A percentile compares a stretch with the other conserved stretches of the same genome.
phyloP scores from a whole-genome alignment of 1,140 invertebrate genomes.

The Drosophila eugracilis region DNA sequence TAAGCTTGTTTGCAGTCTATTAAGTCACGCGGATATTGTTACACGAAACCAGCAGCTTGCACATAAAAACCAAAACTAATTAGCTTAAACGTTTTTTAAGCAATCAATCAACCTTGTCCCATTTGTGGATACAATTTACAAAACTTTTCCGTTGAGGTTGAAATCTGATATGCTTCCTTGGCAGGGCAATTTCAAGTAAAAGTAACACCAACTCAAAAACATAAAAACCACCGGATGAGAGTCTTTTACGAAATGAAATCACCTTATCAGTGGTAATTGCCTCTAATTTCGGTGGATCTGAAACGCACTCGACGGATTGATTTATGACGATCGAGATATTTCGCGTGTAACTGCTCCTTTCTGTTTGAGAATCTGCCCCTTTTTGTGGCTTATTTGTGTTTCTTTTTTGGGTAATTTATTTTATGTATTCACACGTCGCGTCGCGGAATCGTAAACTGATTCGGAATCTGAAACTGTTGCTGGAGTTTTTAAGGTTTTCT shows the following conservation, averaged over 20 bases:
- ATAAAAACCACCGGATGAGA: conserved; percentile 25
- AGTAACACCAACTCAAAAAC: conserved; percentile 10
- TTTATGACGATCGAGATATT: conserved; percentile 68
- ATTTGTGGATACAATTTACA: conserved; percentile 18
- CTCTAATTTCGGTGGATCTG: conserved; percentile 59
- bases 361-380: neutral
- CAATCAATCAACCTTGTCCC: conserved; percentile 32
- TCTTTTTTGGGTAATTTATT: conserved; percentile 35
- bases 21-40: conserved; percentile 43
- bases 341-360: conserved; percentile 2
- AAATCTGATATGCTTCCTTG: conserved; percentile 19
- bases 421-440: conserved; percentile 35
- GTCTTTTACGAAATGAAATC: conserved; percentile 56
- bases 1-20: conserved; percentile 57
- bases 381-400: conserved; percentile 7
- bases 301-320: conserved; percentile 44
- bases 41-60: conserved; percentile 33
- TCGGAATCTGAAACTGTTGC: conserved; percentile 39
- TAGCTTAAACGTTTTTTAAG: conserved; percentile 38
- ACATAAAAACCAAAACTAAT: conserved; percentile 50
- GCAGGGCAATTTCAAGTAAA: conserved; percentile 3
- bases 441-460: conserved; percentile 16
- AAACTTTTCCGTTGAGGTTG: conserved; percentile 15
- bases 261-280: conserved; percentile 68
- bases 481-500: conserved; percentile 19